phyloP scores from a whole-genome alignment of 2,797 vertebrate species.

The Chaunax sp. region DNA sequence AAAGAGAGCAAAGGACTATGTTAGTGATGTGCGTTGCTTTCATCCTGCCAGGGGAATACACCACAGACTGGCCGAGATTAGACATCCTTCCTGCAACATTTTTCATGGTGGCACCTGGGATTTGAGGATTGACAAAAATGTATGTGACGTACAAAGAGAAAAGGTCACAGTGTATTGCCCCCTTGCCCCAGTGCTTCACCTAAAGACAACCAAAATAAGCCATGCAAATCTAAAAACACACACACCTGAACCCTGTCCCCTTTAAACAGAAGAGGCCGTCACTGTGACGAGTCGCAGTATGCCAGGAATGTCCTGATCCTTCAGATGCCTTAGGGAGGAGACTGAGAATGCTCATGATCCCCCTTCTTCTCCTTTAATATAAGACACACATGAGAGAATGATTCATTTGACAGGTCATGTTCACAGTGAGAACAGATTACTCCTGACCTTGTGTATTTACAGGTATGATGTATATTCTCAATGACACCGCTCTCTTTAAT shows the following conservation, averaged over 20 bases:
- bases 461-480: conserved; percentile 21
- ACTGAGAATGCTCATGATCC: conserved; percentile 38
- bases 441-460: conserved; percentile 35
- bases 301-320: conserved; percentile 71
- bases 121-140: conserved; percentile 58
- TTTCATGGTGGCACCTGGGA: conserved; percentile 66
- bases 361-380: conserved; percentile 18
- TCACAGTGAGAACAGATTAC: conserved; percentile 37
- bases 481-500: conserved; percentile 22
- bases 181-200: conserved; percentile 36
- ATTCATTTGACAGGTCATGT: conserved; percentile 38
- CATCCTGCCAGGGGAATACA: conserved; percentile 60
- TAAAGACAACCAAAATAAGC: conserved; percentile 58
- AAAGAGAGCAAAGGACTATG: conserved; percentile 51
- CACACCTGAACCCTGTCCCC: conserved; percentile 47
- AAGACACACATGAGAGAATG: conserved; percentile 28
- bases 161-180: conserved; percentile 50
- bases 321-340: conserved; percentile 60
- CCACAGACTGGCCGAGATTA: conserved; percentile 62
- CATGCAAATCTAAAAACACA: conserved; percentile 64
- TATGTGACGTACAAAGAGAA: conserved; percentile 53
- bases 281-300: conserved; percentile 65
- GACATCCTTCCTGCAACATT: conserved; percentile 75
- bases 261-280: conserved; percentile 35
- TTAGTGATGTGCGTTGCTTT: conserved; percentile 46